Base-by-base conservation (phyloP, 2,797 vertebrate genomes). In the Parauchenoglanis punctatus region DNA sequence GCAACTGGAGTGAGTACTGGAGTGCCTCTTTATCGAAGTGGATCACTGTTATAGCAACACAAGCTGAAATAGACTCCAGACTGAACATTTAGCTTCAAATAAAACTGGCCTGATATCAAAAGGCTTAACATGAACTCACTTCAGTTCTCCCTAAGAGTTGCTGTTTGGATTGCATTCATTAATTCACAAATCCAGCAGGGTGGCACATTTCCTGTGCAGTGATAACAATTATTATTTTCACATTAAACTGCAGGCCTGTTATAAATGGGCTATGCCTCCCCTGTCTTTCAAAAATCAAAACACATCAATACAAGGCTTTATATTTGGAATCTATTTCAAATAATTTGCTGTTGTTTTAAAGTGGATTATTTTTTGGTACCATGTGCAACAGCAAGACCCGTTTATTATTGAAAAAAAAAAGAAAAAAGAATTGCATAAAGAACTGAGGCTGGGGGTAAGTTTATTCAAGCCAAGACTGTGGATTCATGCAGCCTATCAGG, bases 1-100 rank as follows among this genome's bases (percentile, higher is more conserved):
- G 65, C 23, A 58, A 40, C 54, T 87, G 87, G 61, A 63, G 49
- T 65, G 77, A 58, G 18, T 52, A 40, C 54, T 87, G 87, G 61
- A 72, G 49, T 75, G 77, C 44, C 52, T 65, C 46, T 88, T 88
- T 88, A 80, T 35, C n/a, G 68, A 81, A 81, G 44, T 65, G 87
- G 61, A 87, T 49, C 46, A 44, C 81, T 18, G 25, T 87, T 68
- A 67, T 4, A 87, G 67, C 77, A 85, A 82, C 44, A 72, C 65
- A 83, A 78, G 52, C 31, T 58, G 72, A 87, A 87, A 87, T 31
- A 80, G 54, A 67, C 46, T 44, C 7, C 35, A 28, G 23, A 65
- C 40, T 35, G 18, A 67, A 86, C 72, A 63, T 72, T 23, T 28
- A 65, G 67, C 83, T 56, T 25, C 7, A 35, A 68, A 15, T 1